phyloP scores from a whole-genome alignment of 2,797 vertebrate species.

The Notolabrus celidotus region DNA sequence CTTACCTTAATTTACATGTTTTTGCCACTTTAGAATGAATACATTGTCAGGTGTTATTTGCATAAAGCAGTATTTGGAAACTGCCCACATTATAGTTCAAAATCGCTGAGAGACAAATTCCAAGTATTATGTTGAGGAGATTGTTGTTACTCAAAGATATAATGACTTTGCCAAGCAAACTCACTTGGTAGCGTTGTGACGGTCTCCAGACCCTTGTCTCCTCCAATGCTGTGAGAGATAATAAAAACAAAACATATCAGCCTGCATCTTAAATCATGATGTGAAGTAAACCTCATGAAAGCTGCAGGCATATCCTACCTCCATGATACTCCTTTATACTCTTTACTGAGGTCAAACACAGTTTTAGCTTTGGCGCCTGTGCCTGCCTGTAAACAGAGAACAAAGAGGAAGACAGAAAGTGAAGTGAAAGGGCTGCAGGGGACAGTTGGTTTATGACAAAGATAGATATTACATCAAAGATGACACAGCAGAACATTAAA shows the following conservation, averaged over 20 bases:
- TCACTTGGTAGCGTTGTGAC: constrained; percentile 92
- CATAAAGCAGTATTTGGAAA: not conserved
- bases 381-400: constrained; percentile 79
- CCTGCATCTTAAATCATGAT: not conserved
- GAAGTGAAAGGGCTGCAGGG: not conserved
- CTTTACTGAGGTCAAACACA: constrained; percentile 55
- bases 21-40: rapidly evolving
- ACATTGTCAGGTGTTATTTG: not conserved
- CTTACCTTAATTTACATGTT: not conserved
- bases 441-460: not conserved
- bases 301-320: constrained; percentile 79
- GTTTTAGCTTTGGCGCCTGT: constrained; percentile 81
- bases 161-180: constrained; percentile 59
- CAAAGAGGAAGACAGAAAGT: constrained; percentile 3
- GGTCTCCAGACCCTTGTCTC: constrained; percentile 84
- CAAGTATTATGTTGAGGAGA: not conserved
- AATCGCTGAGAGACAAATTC: not conserved
- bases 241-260: constrained; percentile 17
- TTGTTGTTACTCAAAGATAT: not conserved
- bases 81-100: not conserved
- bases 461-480: constrained; percentile 23
- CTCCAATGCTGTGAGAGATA: constrained; percentile 88
- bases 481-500: constrained; percentile 25
- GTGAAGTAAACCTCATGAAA: not conserved
- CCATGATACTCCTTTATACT: constrained; percentile 91